Evolutionary conservation across 2,113 vertebrate species (phyloP), one percentile per base, ranked within the genome.

Genomic region (Balaeniceps rex): DNA sequence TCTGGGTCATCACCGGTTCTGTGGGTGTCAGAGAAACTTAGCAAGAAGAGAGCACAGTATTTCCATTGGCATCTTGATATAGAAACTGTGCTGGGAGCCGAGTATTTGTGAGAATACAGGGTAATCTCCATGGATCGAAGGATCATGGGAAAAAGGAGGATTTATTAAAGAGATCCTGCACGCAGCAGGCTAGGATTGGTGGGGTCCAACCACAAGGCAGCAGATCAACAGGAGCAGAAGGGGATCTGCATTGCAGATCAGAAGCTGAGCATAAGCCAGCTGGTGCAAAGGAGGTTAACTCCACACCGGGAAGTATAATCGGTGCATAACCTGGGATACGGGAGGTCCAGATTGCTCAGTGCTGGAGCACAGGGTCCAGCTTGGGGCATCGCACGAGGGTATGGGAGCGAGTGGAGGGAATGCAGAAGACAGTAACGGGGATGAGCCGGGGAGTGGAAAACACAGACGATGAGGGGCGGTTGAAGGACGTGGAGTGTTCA

Each of bases 341-440:
- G 23, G 15, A 77, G 9, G 17, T 75, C 36, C 66, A 64, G 33
- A 12, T 5, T 38, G 12, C 29, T 79, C 34, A 24, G 54, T 51
- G 22, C 9, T 25, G 42, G 36, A 74, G 63, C 12, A 9, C 42
- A 34, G 23, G 16, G 12, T 31, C 52, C 55, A 63, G 15, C 26
- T 10, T 34, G 16, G 29, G 10, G 8, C 24, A 89, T 40, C 52
- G 33, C 22, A 2, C 0, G 2, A 19, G 13, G 9, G 5, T n/a
- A 19, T 3, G 36, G 61, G 22, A 85, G 24, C 3, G 10, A 63
- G 17, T 10, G 25, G 28, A 31, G 19, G 10, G 36, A 87, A 61
- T 14, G 40, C 49, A 93, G 52, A 66, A 79, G 70, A 65, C 22
- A 31, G 44, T 15, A 52, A 64, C 1, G 3, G 33, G 38, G 26